Percentiles rank a stretch among this genome's conserved stretches.
phyloP scores from a whole-genome alignment of 2,797 vertebrate species.

The Coendou prehensilis region DNA sequence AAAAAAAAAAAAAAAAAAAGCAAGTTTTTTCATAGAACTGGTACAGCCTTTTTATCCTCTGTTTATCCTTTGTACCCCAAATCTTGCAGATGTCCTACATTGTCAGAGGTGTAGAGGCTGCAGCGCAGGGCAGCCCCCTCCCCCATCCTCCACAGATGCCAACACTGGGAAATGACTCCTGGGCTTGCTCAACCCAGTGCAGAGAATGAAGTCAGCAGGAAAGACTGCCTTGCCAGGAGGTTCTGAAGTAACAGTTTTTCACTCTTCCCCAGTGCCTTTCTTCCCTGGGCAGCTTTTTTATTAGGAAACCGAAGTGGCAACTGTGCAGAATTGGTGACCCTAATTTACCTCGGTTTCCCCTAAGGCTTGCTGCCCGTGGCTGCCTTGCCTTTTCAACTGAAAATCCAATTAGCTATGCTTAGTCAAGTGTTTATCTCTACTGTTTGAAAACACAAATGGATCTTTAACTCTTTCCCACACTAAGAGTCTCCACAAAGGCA shows the following conservation, averaged over 20 bases:
- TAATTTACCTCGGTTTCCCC: not conserved
- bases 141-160: not conserved
- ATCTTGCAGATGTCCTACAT: not conserved
- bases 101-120: not conserved
- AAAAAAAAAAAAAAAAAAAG: not conserved
- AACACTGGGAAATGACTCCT: accelerated
- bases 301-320: not conserved
- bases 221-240: not conserved
- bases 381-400: not conserved
- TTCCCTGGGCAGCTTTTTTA: not conserved
- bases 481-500: not conserved
- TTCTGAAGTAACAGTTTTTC: not conserved
- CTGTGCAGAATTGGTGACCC: not conserved
- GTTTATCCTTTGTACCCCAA: not conserved
- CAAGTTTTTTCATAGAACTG: not conserved
- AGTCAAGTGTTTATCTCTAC: conserved; percentile 41
- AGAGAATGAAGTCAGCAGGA: not conserved
- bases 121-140: accelerated
- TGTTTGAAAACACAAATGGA: not conserved
- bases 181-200: not conserved
- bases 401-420: conserved; percentile 71
- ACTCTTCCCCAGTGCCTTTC: not conserved
- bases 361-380: not conserved
- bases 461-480: not conserved
- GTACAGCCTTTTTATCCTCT: not conserved